Conservation (phyloP, 2,888 invertebrate genomes). For the Euzophera pinguis region DNA sequence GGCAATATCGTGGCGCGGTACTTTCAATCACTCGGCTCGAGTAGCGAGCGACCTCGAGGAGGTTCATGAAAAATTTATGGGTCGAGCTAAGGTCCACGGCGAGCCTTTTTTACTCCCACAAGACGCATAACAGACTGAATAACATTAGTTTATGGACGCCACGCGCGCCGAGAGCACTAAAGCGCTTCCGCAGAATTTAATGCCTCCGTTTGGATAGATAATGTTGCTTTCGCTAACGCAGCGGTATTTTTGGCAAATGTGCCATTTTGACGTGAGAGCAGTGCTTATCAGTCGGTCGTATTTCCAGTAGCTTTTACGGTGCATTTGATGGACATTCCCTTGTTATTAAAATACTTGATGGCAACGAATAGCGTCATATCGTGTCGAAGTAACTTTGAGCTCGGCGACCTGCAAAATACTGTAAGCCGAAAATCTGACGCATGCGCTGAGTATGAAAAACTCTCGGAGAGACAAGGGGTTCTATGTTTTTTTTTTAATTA, state of each 20-base stretch:
- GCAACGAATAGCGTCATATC: no score
- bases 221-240: constrained; percentile 18
- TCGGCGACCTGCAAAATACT: no score
- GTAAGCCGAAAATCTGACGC: no score
- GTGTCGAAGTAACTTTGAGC: no score
- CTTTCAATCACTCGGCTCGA: constrained; percentile 58
- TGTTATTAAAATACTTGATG: background rate
- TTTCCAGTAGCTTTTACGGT: background rate
- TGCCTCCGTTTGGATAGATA: constrained; percentile 35
- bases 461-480: no score
- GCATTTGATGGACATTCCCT: background rate
- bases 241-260: constrained; percentile 8
- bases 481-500: no score
- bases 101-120: constrained; percentile 39
- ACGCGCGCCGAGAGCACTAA: constrained; percentile 42
- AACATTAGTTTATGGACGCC: constrained; percentile 68
- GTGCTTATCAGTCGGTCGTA: background rate
- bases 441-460: no score
- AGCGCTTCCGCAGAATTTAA: constrained; percentile 50
- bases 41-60: constrained; percentile 27
- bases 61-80: constrained; percentile 75
- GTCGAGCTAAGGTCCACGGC: constrained; percentile 23
- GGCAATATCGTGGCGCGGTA: constrained; percentile 48
- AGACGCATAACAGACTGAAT: constrained; percentile 61
- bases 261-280: background rate